Conservation (phyloP, 1,140 invertebrate genomes). For the Drosophila cardini region DNA sequence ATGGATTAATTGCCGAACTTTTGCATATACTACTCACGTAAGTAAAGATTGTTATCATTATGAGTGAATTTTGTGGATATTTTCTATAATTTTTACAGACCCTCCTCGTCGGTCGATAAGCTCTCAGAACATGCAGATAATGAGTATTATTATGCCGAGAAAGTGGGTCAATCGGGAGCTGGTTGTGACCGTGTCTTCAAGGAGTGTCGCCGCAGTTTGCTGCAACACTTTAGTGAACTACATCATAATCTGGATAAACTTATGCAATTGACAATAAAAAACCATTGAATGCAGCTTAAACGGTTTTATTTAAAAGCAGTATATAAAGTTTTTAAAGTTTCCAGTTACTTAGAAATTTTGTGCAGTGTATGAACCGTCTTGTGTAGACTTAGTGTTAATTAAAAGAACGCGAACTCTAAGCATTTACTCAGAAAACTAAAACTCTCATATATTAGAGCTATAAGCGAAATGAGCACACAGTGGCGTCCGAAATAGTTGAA, state of each 20-base stretch:
- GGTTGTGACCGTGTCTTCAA: conserved; percentile 87
- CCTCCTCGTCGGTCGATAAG: conserved; percentile 88
- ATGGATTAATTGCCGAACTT: conserved; percentile 89
- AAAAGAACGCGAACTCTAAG: conserved; percentile 52
- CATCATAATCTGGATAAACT: conserved; percentile 63
- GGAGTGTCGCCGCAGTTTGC: conserved; percentile 86
- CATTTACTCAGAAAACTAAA: conserved; percentile 34
- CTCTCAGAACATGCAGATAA: conserved; percentile 88
- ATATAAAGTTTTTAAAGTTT: not conserved
- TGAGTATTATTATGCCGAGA: conserved; percentile 89
- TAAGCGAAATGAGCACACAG: conserved; percentile 47
- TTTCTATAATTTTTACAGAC: conserved; percentile 82
- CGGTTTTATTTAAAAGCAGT: not conserved
- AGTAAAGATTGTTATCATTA: conserved; percentile 60
- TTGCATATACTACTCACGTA: conserved; percentile 90
- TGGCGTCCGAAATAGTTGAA: conserved; percentile 40
- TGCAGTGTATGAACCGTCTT: conserved; percentile 24
- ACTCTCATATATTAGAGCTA: conserved; percentile 8
- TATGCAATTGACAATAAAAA: conserved; percentile 64
- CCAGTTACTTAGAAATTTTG: conserved; percentile 4
- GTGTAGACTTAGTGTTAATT: conserved; percentile 60
- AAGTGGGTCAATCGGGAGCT: conserved; percentile 86
- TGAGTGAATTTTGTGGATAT: not conserved
- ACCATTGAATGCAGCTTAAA: too few species aligned
- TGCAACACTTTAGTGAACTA: conserved; percentile 69